Percentiles rank a stretch among this genome's conserved stretches.
Conservation (phyloP, 30 jellyfish, hydroid and myxozoan species). For the Turritopsis rubra region DNA sequence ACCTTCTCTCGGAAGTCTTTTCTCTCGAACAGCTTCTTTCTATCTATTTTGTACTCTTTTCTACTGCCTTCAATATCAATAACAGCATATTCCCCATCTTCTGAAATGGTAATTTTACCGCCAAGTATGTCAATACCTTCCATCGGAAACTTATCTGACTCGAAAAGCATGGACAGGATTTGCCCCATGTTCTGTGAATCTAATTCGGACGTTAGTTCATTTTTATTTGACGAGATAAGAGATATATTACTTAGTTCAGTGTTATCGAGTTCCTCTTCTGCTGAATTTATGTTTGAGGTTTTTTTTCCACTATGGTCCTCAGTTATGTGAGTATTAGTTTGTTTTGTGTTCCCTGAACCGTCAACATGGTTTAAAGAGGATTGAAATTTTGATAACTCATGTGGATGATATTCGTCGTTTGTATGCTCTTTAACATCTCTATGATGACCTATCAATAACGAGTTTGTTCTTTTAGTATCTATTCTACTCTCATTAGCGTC, state of each 20-base stretch:
- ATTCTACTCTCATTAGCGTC: neutral
- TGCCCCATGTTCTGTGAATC: conserved; percentile 12
- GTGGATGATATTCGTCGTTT: neutral
- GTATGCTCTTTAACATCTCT: neutral
- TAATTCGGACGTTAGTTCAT: neutral
- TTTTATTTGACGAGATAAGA: neutral
- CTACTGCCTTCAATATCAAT: conserved; percentile 23
- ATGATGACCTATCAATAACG: neutral
- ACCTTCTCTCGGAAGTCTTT: conserved; percentile 20
- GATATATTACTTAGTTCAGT: neutral
- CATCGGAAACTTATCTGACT: conserved; percentile 7
- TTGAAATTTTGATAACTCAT: neutral
- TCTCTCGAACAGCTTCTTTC: conserved; percentile 1
- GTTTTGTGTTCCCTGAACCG: neutral
- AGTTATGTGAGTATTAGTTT: neutral
- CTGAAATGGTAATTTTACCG: conserved; percentile 27
- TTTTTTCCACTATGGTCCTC: neutral
- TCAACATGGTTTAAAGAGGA: neutral
- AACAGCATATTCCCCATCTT: conserved; percentile 34
- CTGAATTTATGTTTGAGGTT: no score
- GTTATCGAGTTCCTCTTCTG: neutral
- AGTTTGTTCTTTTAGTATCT: neutral
- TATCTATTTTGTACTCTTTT: conserved; percentile 29
- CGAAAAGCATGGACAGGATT: neutral
- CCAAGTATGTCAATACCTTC: conserved; percentile 18